phyloP scores from a whole-genome alignment of 92 coral and sea anemone species.

The Epizoanthus rinbou region DNA sequence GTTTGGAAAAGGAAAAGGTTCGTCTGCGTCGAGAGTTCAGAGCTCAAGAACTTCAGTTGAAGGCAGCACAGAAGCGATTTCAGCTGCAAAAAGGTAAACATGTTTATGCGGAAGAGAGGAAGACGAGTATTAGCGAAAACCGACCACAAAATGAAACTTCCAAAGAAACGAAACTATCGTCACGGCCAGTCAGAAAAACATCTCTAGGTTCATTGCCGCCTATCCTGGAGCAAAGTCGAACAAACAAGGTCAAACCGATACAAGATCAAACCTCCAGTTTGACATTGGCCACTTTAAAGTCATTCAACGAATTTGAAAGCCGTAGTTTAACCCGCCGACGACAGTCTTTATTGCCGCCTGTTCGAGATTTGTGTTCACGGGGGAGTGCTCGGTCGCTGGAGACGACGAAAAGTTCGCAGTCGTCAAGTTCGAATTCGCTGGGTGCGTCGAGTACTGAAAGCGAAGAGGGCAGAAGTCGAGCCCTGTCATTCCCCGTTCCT shows the following conservation, averaged over 20 bases:
- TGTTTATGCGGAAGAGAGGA: slow-evolving; percentile 1
- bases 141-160: not conserved
- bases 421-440: slow-evolving; percentile 2
- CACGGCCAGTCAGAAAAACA: not conserved
- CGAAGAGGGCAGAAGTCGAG: not conserved
- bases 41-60: slow-evolving; percentile 29
- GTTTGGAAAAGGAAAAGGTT: slow-evolving; percentile 34
- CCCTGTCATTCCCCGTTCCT: slow-evolving; percentile 4
- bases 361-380: slow-evolving; percentile 17
- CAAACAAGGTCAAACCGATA: not conserved
- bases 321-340: not conserved
- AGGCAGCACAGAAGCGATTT: slow-evolving; percentile 37
- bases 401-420: not conserved
- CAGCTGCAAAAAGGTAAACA: slow-evolving; percentile 26
- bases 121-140: not conserved
- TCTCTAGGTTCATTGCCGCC: slow-evolving; percentile 23
- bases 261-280: not conserved
- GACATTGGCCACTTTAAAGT: slow-evolving; percentile 5
- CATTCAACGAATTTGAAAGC: not conserved
- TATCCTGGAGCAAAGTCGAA: not conserved
- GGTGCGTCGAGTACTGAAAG: not conserved
- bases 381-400: slow-evolving; percentile 20
- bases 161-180: not conserved
- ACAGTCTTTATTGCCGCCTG: slow-evolving; percentile 12
- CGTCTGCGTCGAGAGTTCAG: slow-evolving; percentile 38